Evolutionary conservation across 2,113 vertebrate species (phyloP), one percentile per base, ranked within the genome.

Genomic region (Galbula dea): DNA sequence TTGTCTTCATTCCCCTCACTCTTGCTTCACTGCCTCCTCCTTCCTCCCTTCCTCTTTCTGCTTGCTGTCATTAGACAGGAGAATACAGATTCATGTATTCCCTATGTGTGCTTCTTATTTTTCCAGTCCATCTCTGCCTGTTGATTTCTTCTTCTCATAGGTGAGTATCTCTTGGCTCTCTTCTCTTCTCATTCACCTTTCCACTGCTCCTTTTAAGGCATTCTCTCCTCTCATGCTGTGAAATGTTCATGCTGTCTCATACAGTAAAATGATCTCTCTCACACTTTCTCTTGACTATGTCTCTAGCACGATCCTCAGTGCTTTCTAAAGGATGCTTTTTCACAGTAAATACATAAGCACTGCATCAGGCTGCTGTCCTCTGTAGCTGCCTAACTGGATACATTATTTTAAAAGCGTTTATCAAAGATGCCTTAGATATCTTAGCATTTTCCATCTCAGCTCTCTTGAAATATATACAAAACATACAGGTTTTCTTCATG

Each of bases 211-310:
- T 79, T 48, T 13, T 91, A 85, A 94, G 55, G 85, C 57, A 77
- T 88, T 89, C 78, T 82, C 67, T 86, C 55, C 59, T 76, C 58
- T 76, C 77, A 65, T 39, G 67, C 86, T 92, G 83, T 78, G 88
- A 93, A 96, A 90, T 52, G 52, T 76, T 90, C 77, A n/a, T 79
- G 66, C 58, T 84, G 66, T 72, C 80, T 95, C 88, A 86, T 49
- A 83, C 73, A 88, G 86, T 86, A 73, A 90, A 92, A 89, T 62
- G 69, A 90, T 91, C 85, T 95, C 85, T 95, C 82, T 94, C 87
- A 89, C 0, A 6, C 27, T 84, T 49, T 89, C 65, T 81, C 57
- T 69, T 2, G 3, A 66, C 88, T 90, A 1, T 43, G 51, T 54
- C 43, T 91, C 49, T 83, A 80, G 49, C 59, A 37, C 1, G 2